Evolutionary conservation across 1,140 invertebrate genomes (phyloP), one percentile per base, ranked within the genome.

Genomic region (Ctenoplectra terminalis): DNA sequence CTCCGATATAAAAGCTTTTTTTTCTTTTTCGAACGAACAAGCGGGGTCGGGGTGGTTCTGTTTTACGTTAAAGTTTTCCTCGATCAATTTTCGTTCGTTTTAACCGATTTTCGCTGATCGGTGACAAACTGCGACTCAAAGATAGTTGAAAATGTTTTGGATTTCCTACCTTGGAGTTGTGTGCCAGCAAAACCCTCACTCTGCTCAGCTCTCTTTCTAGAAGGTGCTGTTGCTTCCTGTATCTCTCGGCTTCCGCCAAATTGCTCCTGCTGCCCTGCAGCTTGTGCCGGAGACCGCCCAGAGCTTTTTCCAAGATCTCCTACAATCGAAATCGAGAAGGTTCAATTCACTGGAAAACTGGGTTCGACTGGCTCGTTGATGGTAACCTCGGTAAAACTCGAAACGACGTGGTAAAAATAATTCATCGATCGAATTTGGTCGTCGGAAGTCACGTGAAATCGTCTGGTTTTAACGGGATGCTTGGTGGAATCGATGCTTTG

Each of bases 121-220:
- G 8, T 2, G 17, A 20, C 29, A 23, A 40, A 37, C 11, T 1
- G 37, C 29, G n/a, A 52, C 11, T 60, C 60, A 34, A 34, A 15
- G 23, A 26, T 31, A 15, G 26, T 40, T 7, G 17, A 17, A 2
- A 31, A 43, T 7, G 43, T n/a, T 75, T 56, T 9, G n/a, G 54
- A 70, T 26, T 64, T 71, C 78, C 7, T 96, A 98, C 97, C 96
- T 98, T 98, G 87, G 98, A 98, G 94, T 98, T 98, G 92, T 97
- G 96, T 82, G 97, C 97, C 82, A 99, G 93, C 92, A 98, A 95
- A 63, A 97, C 95, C 88, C 97, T 96, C 52, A 98, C 97, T 73
- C 97, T 94, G 78, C 96, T 96, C 63, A 98, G 93, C 91, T 98
- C 98, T 82, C 96, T 96, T 92, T 98, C 97, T 52, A 98, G 93